Evolutionary conservation across 2,888 invertebrate genomes (phyloP).

Genomic region (Nomada ruficornis): DNA sequence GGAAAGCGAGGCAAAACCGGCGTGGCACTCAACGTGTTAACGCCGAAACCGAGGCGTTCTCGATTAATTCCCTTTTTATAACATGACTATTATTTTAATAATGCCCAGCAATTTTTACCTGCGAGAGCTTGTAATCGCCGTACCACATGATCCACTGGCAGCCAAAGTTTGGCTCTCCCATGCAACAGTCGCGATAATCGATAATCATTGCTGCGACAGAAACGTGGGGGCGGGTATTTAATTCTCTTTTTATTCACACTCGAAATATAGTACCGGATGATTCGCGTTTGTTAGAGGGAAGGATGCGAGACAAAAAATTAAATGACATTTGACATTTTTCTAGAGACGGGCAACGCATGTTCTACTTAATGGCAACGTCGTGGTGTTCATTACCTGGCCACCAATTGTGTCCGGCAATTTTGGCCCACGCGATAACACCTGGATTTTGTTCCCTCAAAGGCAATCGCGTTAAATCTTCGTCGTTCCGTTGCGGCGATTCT

Average conservation of each 20-base stretch:
- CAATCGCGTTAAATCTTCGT: slow-evolving; percentile 60
- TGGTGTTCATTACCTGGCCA: slow-evolving; percentile 77
- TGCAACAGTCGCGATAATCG: slow-evolving; percentile 78
- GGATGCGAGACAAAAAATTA: neutral
- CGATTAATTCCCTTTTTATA: neutral
- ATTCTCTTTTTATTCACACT: neutral
- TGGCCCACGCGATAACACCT: slow-evolving; percentile 80
- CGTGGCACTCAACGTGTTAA: neutral
- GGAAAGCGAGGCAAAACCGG: too few species aligned
- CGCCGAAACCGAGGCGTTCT: neutral
- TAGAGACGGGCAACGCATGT: too few species aligned
- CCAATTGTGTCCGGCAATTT: slow-evolving; percentile 78
- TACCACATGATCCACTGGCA: slow-evolving; percentile 83
- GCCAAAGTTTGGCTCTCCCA: slow-evolving; percentile 77
- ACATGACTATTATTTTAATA: neutral
- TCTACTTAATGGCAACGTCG: too few species aligned
- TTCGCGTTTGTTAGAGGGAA: neutral
- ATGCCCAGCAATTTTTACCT: slow-evolving; percentile 69
- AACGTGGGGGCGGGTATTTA: neutral
- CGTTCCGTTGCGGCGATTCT: slow-evolving; percentile 36
- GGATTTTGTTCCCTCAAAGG: slow-evolving; percentile 77
- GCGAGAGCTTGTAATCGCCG: slow-evolving; percentile 79
- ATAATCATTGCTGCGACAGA: slow-evolving; percentile 76
- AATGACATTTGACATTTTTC: too few species aligned
- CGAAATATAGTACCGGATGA: neutral